Base-by-base conservation (phyloP, 2,797 vertebrate species). In the Caiman crocodilus region DNA sequence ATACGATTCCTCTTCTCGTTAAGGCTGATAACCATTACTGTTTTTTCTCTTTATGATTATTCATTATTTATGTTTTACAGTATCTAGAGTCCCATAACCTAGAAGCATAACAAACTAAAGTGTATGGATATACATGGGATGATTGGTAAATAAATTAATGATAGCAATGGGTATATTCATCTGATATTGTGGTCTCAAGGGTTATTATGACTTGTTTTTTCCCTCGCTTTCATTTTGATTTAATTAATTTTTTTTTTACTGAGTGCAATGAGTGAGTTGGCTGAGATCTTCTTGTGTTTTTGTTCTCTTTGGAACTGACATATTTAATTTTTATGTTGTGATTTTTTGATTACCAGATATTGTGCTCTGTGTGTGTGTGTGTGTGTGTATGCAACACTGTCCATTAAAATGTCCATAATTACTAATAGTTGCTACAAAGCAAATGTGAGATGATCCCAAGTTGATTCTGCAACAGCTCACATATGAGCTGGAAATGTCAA, bases 21-120 rank as follows among this genome's bases (percentile, higher is more conserved):
- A 87, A 58, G 69, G 87, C 60, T 88, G 91, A 13, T 1, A 95
- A 79, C 59, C 67, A 77, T 81, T 94, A 67, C 57, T 76, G 21
- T 86, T 81, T 1, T 1, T 88, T 89, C 69, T 76, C 58, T 81
- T 94, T 26, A 50, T 76, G 28, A 85, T 91, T 91, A 86, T 94
- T 76, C 94, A 93, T 96, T 95, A 92, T 95, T 95, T 89, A 94
- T 94, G 65, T 25, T 42, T 50, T 76, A 11, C 42, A 42, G 28
- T 86, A 58, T 61, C 94, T 93, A 79, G 91, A 86, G 90, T 90
- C 79, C 74, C 90, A 28, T 87, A 95, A 94, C 1, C 91, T 89
- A 84, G 78, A 64, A 90, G 79, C 80, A 84, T 86, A 61, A 89
- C 5, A 32, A 64, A 55, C 80, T 81, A 86, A 58, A 92, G 82